Evolutionary conservation across 1,140 invertebrate species (phyloP).

Genomic region (Lordiphosa stackelbergi): DNA sequence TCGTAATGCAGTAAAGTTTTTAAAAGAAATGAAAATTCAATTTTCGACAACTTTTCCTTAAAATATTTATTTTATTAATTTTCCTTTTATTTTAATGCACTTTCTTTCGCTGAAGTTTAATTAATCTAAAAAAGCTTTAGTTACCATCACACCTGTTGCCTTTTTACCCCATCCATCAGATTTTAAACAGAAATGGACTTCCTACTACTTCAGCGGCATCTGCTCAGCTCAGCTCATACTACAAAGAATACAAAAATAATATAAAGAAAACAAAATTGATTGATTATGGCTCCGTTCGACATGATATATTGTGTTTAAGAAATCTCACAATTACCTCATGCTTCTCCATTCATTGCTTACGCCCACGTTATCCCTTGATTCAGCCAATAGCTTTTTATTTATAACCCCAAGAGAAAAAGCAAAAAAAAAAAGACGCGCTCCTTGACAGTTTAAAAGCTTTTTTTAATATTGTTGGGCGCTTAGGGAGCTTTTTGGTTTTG

Average conservation of each 20-base stretch:
- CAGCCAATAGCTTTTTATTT: constrained; percentile 62
- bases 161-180: constrained; percentile 18
- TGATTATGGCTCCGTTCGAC: constrained; percentile 54
- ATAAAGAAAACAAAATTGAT: constrained; percentile 43
- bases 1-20: no score
- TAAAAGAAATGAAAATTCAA: no score
- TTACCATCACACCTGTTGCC: constrained; percentile 28
- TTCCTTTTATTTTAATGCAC: no score
- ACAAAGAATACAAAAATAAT: constrained; percentile 21
- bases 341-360: neutral
- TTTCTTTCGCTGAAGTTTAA: no score
- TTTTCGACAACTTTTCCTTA: no score
- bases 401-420: constrained; percentile 33
- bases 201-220: neutral
- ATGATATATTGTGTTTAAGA: constrained; percentile 62
- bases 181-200: neutral
- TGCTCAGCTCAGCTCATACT: constrained; percentile 18
- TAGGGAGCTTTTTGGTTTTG: constrained; percentile 13
- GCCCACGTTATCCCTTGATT: constrained; percentile 48
- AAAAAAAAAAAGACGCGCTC: neutral
- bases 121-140: no score
- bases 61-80: no score
- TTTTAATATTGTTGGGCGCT: constrained; percentile 51
- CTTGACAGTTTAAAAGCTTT: constrained; percentile 73
- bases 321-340: constrained; percentile 57